These are phyloP conservation scores for Orientallactaga sibirica DNA, from an alignment of 2,797 vertebrate genomes.

Conservation along the genomic window DNA sequence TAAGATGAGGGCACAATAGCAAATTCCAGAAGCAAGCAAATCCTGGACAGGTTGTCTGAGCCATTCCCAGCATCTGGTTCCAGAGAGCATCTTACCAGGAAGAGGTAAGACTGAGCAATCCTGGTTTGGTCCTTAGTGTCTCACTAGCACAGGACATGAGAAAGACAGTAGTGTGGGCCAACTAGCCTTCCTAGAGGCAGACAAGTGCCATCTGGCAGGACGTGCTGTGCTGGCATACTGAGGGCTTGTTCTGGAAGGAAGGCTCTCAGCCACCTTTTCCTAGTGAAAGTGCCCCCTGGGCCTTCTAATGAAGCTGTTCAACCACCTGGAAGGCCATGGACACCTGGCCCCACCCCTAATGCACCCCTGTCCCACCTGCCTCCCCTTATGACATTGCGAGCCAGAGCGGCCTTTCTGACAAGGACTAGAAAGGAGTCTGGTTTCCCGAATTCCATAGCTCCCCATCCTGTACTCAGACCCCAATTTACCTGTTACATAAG, in stretches of 20 bases:
- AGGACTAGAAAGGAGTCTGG: conserved; percentile 3
- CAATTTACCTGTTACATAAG: conserved; percentile 50
- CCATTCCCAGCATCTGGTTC: background rate
- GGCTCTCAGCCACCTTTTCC: background rate
- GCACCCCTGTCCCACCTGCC: background rate
- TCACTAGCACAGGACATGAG: background rate
- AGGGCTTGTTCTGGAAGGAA: background rate
- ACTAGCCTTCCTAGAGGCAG: background rate
- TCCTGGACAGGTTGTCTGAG: background rate
- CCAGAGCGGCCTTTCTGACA: background rate
- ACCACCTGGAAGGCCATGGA: background rate
- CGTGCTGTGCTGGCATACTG: background rate
- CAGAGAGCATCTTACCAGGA: background rate
- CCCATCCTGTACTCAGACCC: conserved; percentile 37
- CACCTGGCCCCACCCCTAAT: background rate
- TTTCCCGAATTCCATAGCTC: conserved; percentile 52
- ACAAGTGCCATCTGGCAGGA: background rate
- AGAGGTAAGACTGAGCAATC: background rate
- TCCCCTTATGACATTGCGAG: background rate
- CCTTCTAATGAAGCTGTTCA: conserved; percentile 59
- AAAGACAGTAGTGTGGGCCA: background rate
- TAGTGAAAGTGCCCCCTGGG: conserved; percentile 6
- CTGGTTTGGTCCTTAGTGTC: background rate
- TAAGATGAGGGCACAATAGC: background rate
- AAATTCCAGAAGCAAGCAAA: conserved; percentile 27